A percentile compares a stretch with the other conserved stretches of the same genome.
Evolutionary conservation across 2,113 vertebrate genomes (phyloP).

Genomic region (Oncorhynchus gorbuscha): DNA sequence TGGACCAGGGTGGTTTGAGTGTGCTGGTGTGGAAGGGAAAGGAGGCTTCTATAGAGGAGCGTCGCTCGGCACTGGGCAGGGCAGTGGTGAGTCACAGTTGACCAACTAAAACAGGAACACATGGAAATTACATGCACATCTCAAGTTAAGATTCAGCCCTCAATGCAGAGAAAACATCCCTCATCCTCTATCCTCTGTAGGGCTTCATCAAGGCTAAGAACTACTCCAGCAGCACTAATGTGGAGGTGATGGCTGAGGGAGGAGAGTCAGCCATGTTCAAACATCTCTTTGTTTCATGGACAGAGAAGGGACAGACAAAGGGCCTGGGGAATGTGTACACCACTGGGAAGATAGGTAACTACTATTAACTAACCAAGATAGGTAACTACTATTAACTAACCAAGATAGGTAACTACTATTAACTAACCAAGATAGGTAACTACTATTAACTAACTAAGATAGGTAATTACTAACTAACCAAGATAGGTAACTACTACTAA

Average conservation of each 20-base stretch:
- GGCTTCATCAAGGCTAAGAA: conserved; percentile 88
- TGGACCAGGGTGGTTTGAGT: conserved; percentile 81
- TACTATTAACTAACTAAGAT: no score
- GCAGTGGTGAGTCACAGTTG: conserved; percentile 76
- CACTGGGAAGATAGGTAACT: conserved; percentile 55
- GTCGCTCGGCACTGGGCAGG: conserved; percentile 78
- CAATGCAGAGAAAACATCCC: no score
- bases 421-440: no score
- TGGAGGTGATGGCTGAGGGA: conserved; percentile 84
- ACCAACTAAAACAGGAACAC: no score
- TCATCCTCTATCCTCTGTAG: conserved; percentile 51
- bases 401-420: no score
- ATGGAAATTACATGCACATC: neutral
- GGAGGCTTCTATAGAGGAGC: conserved; percentile 76
- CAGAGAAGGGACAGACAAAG: conserved; percentile 72
- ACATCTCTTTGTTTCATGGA: conserved; percentile 88
- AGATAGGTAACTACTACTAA: no score
- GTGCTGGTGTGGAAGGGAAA: conserved; percentile 91
- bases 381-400: rapidly evolving
- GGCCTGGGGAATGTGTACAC: conserved; percentile 77
- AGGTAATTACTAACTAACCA: no score
- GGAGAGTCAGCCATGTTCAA: conserved; percentile 90
- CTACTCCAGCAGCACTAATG: conserved; percentile 79
- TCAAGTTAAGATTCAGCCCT: neutral
- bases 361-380: no score